phyloP scores from a whole-genome alignment of 2,797 vertebrate species.

The Channa striata region DNA sequence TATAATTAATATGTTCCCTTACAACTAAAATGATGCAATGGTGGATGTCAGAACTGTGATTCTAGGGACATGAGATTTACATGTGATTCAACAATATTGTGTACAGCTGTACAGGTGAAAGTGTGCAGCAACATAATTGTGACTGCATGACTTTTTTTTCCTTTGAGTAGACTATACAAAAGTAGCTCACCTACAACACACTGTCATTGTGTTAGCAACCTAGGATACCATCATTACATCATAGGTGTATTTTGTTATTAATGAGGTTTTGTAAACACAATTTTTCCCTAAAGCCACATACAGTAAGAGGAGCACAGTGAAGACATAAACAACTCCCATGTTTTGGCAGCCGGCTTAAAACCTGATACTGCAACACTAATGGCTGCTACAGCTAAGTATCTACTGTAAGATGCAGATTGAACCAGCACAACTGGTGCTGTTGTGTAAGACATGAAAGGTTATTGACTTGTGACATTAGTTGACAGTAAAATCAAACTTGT shows the following conservation, averaged over 20 bases:
- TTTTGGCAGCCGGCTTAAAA: constrained; percentile 53
- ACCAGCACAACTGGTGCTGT: constrained; percentile 32
- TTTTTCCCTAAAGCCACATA: constrained; percentile 28
- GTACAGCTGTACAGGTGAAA: constrained; percentile 59
- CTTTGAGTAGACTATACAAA: constrained; percentile 41
- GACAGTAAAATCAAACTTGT: constrained; percentile 52
- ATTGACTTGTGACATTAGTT: constrained; percentile 64
- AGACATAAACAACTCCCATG: constrained; percentile 34
- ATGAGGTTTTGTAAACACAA: constrained; percentile 11
- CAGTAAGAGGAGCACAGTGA: constrained; percentile 22
- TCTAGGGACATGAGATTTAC: constrained; percentile 50
- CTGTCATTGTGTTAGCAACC: constrained; percentile 29
- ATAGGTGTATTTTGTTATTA: constrained; percentile 18
- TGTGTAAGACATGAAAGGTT: constrained; percentile 58
- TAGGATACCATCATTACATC: constrained; percentile 10
- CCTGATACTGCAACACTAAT: constrained; percentile 49
- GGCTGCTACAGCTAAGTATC: constrained; percentile 50
- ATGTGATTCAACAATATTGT: constrained; percentile 44
- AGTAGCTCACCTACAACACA: constrained; percentile 37
- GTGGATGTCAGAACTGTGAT: constrained; percentile 33
- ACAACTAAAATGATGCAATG: constrained; percentile 42
- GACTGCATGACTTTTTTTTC: constrained; percentile 21
- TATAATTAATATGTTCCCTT: constrained; percentile 26
- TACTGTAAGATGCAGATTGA: constrained; percentile 45
- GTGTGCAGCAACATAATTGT: constrained; percentile 26